These are phyloP conservation scores for Rhorus exstirpatorius DNA, from an alignment of 2,888 invertebrate genomes.

Conservation along the genomic window DNA sequence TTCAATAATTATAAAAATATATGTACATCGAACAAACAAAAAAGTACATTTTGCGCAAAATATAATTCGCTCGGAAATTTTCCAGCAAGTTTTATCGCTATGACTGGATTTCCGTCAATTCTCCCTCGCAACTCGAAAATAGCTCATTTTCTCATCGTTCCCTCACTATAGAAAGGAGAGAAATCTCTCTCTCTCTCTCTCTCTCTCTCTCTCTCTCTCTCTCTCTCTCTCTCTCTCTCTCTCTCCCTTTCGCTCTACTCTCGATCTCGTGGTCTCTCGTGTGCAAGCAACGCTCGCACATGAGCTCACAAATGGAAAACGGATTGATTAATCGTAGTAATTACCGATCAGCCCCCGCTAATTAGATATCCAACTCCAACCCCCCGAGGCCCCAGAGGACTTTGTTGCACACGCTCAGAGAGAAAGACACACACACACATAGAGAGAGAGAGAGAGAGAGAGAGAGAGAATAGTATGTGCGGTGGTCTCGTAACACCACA, in stretches of 20 bases:
- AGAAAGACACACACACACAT: constrained; percentile 75
- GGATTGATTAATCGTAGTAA: constrained; percentile 88
- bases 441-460: constrained; percentile 72
- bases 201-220: constrained; percentile 54
- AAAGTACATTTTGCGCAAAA: not conserved
- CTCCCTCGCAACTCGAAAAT: constrained; percentile 32
- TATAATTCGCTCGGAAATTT: not conserved
- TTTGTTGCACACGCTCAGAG: constrained; percentile 74
- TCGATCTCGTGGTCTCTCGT: constrained; percentile 68
- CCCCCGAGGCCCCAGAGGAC: constrained; percentile 81
- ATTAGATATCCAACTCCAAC: constrained; percentile 85
- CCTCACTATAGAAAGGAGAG: constrained; percentile 16
- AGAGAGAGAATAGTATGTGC: constrained; percentile 69
- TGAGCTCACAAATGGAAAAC: constrained; percentile 86
- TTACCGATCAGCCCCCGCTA: constrained; percentile 87
- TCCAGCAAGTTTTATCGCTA: not conserved
- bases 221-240: constrained; percentile 67
- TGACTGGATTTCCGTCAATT: constrained; percentile 2
- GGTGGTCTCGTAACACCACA: constrained; percentile 67
- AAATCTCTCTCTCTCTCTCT: constrained; percentile 26
- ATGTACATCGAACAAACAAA: not conserved
- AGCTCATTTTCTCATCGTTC: constrained; percentile 46
- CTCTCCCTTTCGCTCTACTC: constrained; percentile 65
- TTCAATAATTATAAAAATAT: not conserved
- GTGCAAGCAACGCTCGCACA: constrained; percentile 70